Conservation (phyloP, 2,797 vertebrate genomes). For the Enteromius trimaculatus region DNA sequence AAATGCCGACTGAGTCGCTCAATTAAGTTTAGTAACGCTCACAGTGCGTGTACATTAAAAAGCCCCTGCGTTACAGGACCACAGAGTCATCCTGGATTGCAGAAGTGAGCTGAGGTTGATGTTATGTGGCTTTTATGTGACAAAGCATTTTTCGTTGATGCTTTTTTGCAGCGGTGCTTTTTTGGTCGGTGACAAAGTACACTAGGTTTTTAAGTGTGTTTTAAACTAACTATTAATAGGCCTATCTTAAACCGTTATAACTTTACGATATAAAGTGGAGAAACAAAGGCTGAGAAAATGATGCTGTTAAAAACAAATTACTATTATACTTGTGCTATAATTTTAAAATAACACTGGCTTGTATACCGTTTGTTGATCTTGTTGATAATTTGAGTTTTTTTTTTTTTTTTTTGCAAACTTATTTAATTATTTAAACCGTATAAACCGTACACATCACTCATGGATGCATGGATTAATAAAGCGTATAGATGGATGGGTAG, state of each 20-base stretch:
- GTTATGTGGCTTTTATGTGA: neutral
- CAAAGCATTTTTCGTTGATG: neutral
- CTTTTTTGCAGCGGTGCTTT: neutral
- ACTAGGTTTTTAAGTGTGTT: neutral
- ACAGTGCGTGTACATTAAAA: neutral
- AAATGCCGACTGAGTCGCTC: neutral
- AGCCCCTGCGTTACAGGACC: neutral
- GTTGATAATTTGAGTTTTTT: too few relatives aligned
- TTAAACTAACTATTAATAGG: neutral
- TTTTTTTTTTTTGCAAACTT: too few relatives aligned
- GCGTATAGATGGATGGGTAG: too few relatives aligned
- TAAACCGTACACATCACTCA: too few relatives aligned
- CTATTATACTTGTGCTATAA: neutral
- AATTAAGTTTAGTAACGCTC: neutral
- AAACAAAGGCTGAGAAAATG: neutral
- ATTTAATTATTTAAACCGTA: too few relatives aligned
- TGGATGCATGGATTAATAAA: too few relatives aligned
- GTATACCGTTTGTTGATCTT: neutral
- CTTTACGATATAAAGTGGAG: neutral
- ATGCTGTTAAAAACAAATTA: neutral
- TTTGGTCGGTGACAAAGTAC: neutral
- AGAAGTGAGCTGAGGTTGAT: neutral
- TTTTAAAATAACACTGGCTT: neutral
- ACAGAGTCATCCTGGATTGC: neutral
- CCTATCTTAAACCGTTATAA: neutral